A percentile compares a stretch with the other conserved stretches of the same genome.
These are phyloP conservation scores for Cyprinus carpio DNA, from an alignment of 2,113 vertebrate species.

Conservation along the genomic window DNA sequence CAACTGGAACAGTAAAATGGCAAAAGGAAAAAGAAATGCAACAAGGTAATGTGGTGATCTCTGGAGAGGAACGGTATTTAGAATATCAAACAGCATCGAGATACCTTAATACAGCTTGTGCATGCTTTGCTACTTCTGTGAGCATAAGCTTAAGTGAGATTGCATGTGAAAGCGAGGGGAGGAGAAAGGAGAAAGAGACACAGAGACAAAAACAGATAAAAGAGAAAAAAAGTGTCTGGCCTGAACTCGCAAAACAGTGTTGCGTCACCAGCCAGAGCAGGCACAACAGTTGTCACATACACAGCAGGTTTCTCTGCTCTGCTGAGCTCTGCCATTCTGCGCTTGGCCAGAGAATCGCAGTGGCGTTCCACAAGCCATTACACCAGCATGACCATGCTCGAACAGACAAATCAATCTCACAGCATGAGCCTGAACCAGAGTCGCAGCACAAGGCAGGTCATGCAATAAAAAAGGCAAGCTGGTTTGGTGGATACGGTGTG, in stretches of 20 bases:
- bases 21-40: slow-evolving; percentile 7
- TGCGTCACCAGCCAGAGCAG: slow-evolving; percentile 59
- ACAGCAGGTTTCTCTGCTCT: slow-evolving; percentile 48
- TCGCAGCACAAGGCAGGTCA: slow-evolving; percentile 30
- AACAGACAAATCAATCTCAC: slow-evolving; percentile 45
- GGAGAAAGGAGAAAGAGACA: slow-evolving; percentile 49
- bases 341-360: slow-evolving; percentile 47
- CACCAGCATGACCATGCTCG: slow-evolving; percentile 32
- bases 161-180: slow-evolving; percentile 38
- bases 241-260: slow-evolving; percentile 30
- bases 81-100: slow-evolving; percentile 69
- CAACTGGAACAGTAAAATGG: background rate
- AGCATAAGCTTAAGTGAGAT: slow-evolving; percentile 45
- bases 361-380: slow-evolving; percentile 48
- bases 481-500: slow-evolving; percentile 26
- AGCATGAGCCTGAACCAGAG: slow-evolving; percentile 21
- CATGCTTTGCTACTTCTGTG: slow-evolving; percentile 51
- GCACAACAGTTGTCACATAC: slow-evolving; percentile 50
- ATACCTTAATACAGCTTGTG: slow-evolving; percentile 59
- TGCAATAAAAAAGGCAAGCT: slow-evolving; percentile 37
- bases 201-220: slow-evolving; percentile 41
- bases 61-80: slow-evolving; percentile 66
- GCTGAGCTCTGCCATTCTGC: slow-evolving; percentile 32
- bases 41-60: slow-evolving; percentile 56
- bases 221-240: slow-evolving; percentile 48